Percentiles rank a stretch among this genome's conserved stretches.
Evolutionary conservation across 2,113 vertebrate species (phyloP).

Genomic region (Varanus salvator): DNA sequence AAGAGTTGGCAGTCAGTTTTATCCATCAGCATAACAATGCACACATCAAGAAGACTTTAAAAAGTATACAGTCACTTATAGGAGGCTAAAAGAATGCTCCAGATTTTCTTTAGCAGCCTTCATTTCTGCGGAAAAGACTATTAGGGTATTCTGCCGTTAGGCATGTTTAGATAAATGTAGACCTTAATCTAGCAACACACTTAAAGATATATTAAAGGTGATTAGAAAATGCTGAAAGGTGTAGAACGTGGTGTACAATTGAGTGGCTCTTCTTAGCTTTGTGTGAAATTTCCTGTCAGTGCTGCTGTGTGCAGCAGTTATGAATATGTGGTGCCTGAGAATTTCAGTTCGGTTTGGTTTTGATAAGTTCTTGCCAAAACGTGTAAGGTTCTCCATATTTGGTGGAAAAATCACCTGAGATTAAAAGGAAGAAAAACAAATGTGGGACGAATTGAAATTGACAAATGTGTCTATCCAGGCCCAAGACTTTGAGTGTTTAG

Average conservation of each 20-base stretch:
- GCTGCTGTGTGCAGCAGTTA: not conserved
- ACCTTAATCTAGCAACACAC: not conserved
- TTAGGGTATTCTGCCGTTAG: not conserved
- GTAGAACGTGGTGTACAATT: not conserved
- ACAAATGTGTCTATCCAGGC: too few species aligned
- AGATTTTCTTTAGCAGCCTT: slow-evolving; percentile 25
- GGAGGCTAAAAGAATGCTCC: slow-evolving; percentile 5
- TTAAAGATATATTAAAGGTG: not conserved
- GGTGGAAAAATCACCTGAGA: too few species aligned
- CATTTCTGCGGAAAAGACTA: slow-evolving; percentile 26
- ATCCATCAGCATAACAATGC: not conserved
- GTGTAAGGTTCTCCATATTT: too few species aligned
- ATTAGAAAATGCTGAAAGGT: not conserved
- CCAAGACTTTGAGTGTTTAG: too few species aligned
- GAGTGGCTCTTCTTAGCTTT: not conserved
- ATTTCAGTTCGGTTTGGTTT: too few species aligned
- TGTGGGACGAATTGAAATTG: too few species aligned
- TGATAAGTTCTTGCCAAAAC: too few species aligned
- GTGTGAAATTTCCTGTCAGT: not conserved
- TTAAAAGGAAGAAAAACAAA: too few species aligned
- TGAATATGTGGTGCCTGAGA: not conserved
- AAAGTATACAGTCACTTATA: slow-evolving; percentile 13
- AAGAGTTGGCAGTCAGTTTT: slow-evolving; percentile 1
- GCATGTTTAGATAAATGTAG: not conserved
- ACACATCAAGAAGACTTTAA: slow-evolving; percentile 43